These are phyloP conservation scores for Papilio aristodemus DNA, from an alignment of 1,140 invertebrate genomes.

Conservation along the genomic window DNA sequence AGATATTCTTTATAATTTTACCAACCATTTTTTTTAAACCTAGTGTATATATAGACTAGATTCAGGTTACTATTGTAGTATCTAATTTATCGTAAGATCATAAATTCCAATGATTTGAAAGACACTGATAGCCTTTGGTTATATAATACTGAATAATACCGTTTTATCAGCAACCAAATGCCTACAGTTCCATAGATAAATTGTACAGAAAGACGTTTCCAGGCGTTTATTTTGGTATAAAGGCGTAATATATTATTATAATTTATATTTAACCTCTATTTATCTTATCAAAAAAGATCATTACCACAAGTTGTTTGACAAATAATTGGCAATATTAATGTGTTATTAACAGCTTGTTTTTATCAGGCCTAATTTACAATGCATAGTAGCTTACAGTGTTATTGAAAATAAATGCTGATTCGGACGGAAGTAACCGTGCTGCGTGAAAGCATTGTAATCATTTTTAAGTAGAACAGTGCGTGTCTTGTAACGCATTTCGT, in stretches of 20 bases:
- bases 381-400: background rate
- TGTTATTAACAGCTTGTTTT: background rate
- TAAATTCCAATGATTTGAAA: background rate
- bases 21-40: too few species aligned
- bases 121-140: conserved; percentile 20
- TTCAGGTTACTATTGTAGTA: background rate
- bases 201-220: background rate
- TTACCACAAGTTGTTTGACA: background rate
- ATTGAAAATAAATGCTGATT: background rate
- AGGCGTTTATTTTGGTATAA: background rate
- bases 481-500: background rate
- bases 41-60: background rate
- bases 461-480: background rate
- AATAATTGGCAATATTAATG: background rate
- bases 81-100: background rate
- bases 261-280: background rate
- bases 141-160: background rate
- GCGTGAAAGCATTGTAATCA: background rate
- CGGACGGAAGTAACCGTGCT: background rate
- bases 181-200: background rate
- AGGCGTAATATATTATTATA: background rate
- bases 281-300: background rate
- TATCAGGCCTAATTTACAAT: conserved; percentile 7
- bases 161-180: background rate
- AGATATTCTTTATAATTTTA: too few species aligned